Percentiles rank a stretch among this genome's conserved stretches.
These are phyloP conservation scores for Piezodorus guildinii DNA, from an alignment of 1,140 invertebrate genomes.

Conservation along the genomic window DNA sequence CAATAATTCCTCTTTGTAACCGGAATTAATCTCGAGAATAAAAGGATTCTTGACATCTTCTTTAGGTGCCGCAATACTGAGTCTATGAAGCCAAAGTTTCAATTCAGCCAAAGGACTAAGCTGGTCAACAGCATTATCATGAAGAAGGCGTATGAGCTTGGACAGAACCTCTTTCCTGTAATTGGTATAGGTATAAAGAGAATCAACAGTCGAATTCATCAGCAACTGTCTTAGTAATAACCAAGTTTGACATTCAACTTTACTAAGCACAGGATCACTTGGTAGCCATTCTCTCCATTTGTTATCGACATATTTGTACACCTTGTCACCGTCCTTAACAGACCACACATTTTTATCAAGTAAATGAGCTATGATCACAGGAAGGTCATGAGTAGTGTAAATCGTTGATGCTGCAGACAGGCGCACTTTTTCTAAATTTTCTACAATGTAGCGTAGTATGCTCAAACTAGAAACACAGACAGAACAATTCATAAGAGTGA, in stretches of 20 bases:
- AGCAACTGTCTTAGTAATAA: conserved; percentile 34
- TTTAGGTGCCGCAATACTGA: conserved; percentile 33
- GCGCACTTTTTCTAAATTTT: conserved; percentile 44
- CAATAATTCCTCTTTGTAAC: conserved; percentile 39
- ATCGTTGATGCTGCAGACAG: conserved; percentile 48
- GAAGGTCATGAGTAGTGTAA: conserved; percentile 55
- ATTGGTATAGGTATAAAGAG: conserved; percentile 56
- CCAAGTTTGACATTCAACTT: conserved; percentile 23
- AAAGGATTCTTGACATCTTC: conserved; percentile 32
- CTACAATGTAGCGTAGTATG: conserved; percentile 49
- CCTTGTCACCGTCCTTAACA: conserved; percentile 40
- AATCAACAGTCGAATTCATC: conserved; percentile 52
- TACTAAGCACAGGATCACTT: conserved; percentile 10
- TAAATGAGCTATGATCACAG: conserved; percentile 55
- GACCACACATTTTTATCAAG: conserved; percentile 56
- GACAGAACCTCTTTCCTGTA: conserved; percentile 35
- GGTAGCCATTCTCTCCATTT: conserved; percentile 14
- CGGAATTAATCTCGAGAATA: conserved; percentile 46
- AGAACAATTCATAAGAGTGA: conserved; percentile 51
- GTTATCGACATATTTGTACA: conserved; percentile 39
- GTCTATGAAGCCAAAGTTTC: conserved; percentile 51
- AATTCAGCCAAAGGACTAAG: conserved; percentile 59
- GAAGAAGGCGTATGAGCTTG: conserved; percentile 44
- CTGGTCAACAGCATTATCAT: conserved; percentile 57
- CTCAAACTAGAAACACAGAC: conserved; percentile 57